phyloP scores from a whole-genome alignment of 1,140 invertebrate genomes.

The Ceratoteleas bidentatus region DNA sequence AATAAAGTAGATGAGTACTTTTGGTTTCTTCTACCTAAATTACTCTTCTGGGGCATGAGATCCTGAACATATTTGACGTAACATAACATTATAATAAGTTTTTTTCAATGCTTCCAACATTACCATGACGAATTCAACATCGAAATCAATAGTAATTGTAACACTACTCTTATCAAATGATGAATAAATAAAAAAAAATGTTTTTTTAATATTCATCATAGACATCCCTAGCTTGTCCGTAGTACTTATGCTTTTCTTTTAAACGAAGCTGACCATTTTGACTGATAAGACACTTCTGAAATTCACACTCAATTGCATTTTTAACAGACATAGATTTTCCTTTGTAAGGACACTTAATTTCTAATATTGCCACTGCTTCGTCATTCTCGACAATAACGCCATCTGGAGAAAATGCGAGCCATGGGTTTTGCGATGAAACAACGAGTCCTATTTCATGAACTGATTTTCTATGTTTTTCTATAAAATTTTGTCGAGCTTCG shows the following conservation, averaged over 20 bases:
- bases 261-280: constrained; percentile 8
- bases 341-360: constrained; percentile 55
- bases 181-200: constrained; percentile 17
- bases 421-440: constrained; percentile 44
- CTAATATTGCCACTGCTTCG: constrained; percentile 27
- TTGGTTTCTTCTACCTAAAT: neutral
- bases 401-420: constrained; percentile 58
- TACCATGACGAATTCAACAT: constrained; percentile 14
- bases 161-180: neutral
- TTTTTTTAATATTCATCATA: constrained; percentile 41
- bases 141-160: constrained; percentile 15
- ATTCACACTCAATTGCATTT: constrained; percentile 18
- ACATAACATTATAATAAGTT: constrained; percentile 19
- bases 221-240: constrained; percentile 55
- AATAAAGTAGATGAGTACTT: neutral
- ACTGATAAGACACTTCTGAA: constrained; percentile 20
- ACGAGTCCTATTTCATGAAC: constrained; percentile 39
- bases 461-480: constrained; percentile 6
- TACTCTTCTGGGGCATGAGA: neutral
- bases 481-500: constrained; percentile 18
- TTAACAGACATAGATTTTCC: constrained; percentile 38
- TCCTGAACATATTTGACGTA: constrained; percentile 7
- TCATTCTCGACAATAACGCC: constrained; percentile 13
- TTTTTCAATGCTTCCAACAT: constrained; percentile 14
- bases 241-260: constrained; percentile 52